Percentiles rank a stretch among this genome's conserved stretches.
Conservation (phyloP, 2,888 invertebrate genomes). For the Sminthurinus aureus region DNA sequence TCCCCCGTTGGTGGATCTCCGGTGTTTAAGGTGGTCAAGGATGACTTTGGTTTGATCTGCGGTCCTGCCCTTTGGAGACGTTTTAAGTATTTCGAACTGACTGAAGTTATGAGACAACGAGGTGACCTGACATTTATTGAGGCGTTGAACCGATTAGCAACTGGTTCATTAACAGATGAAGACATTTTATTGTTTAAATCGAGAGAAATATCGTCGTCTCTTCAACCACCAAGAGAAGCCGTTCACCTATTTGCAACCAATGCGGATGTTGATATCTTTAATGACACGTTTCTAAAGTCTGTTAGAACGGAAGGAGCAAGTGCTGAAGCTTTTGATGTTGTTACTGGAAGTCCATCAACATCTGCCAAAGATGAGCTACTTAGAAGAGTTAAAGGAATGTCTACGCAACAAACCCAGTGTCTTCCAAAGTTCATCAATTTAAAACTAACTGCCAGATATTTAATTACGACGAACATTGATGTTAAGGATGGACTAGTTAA, state of each 20-base stretch:
- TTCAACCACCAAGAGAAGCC: slow-evolving; percentile 27
- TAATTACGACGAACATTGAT: slow-evolving; percentile 49
- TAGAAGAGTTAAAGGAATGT: neutral
- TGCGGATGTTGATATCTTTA: slow-evolving; percentile 30
- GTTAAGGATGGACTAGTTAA: slow-evolving; percentile 53
- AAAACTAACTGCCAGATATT: slow-evolving; percentile 35
- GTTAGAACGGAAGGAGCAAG: slow-evolving; percentile 14
- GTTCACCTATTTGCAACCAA: slow-evolving; percentile 39
- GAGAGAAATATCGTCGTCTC: slow-evolving; percentile 5
- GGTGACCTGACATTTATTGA: slow-evolving; percentile 45
- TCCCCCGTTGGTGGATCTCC: slow-evolving; percentile 47
- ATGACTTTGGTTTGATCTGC: neutral
- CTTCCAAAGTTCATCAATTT: slow-evolving; percentile 8
- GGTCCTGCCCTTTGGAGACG: slow-evolving; percentile 37
- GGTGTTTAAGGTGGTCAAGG: slow-evolving; percentile 32
- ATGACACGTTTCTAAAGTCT: neutral
- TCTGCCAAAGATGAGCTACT: neutral
- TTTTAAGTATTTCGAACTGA: slow-evolving; percentile 43
- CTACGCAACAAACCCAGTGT: slow-evolving; percentile 19
- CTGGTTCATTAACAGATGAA: slow-evolving; percentile 36
- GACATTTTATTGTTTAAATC: slow-evolving; percentile 39
- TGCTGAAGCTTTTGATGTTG: slow-evolving; percentile 19
- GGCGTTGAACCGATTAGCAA: slow-evolving; percentile 48
- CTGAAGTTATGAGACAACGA: slow-evolving; percentile 51
- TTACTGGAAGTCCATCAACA: neutral